Base-by-base conservation (phyloP, 2,888 invertebrate species). In the Andrena minutula region DNA sequence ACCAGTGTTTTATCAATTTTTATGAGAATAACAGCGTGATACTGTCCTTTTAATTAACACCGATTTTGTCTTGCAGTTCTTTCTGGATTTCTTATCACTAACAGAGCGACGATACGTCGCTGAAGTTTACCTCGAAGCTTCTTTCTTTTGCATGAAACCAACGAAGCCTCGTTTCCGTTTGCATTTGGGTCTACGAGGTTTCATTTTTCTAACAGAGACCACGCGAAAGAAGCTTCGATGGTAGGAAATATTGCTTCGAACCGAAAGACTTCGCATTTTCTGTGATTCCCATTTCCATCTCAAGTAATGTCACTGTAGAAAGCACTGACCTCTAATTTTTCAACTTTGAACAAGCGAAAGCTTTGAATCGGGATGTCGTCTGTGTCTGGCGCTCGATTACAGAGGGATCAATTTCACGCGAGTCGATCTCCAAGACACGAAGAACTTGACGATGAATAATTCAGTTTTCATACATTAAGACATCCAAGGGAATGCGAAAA, bases 141-240 rank as follows among this genome's bases (percentile, higher is more conserved):
- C 71, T 72, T 64, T 75, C 26, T 20, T 20, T 66, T 60, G 73
- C 69, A 79, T 74, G 78, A 26, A 30, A 76, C 5, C n/a, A 10
- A 49, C n/a, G 10, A 35, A 3, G 28, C n/a, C 20, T 32, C 35
- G 35, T 32, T 53, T 28, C 51, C 32, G 16, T 30, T 74, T 23
- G 12, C 32, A 23, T 41, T 76, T 7, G 2, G 10, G 32, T 28
- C n/a, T 8, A 51, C 16, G 51, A 35, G 60, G 8, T 12, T 41
- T 32, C 16, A 20, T 23, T 28, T 28, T 65, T 65, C 26, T 53
- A 53, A 35, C 32, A 4, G 32, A 28, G 32, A 69, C 20, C 6
- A 30, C 41, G 30, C 3, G 69, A 74, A 66, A 80, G 87, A 69
- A 80, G 82, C 80, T 83, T 69, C 63, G 35, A 32, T 28, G n/a